phyloP scores from a whole-genome alignment of 2,888 invertebrate species.

The Hirudinaria manillensis region DNA sequence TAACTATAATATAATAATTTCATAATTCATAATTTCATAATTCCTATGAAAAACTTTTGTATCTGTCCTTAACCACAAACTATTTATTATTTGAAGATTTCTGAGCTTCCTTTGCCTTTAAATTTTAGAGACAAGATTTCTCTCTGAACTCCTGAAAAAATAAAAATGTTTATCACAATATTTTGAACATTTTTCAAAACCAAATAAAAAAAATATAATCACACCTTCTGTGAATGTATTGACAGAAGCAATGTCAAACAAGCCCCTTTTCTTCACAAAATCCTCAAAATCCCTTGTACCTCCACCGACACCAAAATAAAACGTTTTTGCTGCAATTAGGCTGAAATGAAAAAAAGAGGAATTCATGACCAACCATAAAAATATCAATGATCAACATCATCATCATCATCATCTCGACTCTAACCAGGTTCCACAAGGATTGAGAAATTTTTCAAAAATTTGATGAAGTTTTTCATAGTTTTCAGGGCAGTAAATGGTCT shows the following conservation, averaged over 20 bases:
- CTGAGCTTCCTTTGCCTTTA: neutral
- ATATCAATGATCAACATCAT: neutral
- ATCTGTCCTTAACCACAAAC: no score
- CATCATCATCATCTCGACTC: neutral
- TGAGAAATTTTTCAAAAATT: slow-evolving; percentile 64
- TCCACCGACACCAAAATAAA: slow-evolving; percentile 93
- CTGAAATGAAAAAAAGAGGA: slow-evolving; percentile 43
- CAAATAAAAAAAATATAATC: neutral
- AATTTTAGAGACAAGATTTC: slow-evolving; percentile 17
- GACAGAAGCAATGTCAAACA: slow-evolving; percentile 59
- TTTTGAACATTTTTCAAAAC: neutral
- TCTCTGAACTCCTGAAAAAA: slow-evolving; percentile 13
- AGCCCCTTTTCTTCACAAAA: slow-evolving; percentile 59
- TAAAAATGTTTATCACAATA: neutral
- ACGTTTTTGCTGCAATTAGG: slow-evolving; percentile 78
- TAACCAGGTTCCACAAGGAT: slow-evolving; percentile 62
- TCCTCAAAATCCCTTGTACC: slow-evolving; percentile 71
- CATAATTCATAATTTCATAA: no score
- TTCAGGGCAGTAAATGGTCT: slow-evolving; percentile 76
- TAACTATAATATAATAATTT: no score
- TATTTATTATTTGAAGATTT: no score
- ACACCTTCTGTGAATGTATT: slow-evolving; percentile 22
- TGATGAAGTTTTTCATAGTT: slow-evolving; percentile 72
- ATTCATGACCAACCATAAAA: neutral
- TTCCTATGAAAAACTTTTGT: no score